A percentile compares a stretch with the other conserved stretches of the same genome.
These are phyloP conservation scores for Kryptopterus vitreolus DNA, from an alignment of 2,797 vertebrate species.

Conservation along the genomic window DNA sequence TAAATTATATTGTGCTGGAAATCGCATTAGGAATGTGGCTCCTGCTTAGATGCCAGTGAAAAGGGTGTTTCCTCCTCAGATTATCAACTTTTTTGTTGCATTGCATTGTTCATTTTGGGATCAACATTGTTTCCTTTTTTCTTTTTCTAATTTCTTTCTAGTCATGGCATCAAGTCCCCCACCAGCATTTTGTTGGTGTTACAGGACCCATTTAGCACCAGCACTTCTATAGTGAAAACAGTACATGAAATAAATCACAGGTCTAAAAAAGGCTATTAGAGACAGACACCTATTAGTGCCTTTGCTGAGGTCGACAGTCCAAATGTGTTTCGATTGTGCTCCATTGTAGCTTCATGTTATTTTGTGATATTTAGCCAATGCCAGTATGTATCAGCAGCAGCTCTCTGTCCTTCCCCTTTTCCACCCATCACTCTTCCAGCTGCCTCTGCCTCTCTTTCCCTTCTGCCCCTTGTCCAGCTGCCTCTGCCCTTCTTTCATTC, in stretches of 20 bases:
- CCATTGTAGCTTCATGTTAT: neutral
- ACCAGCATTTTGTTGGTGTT: neutral
- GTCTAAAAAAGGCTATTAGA: slow-evolving; percentile 2
- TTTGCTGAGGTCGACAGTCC: neutral
- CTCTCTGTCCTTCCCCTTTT: slow-evolving; percentile 16
- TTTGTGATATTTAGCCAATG: neutral
- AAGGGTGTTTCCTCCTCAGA: neutral
- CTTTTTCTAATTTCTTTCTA: neutral
- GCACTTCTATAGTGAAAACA: neutral
- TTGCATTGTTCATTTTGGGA: too few species aligned
- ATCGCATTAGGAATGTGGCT: neutral
- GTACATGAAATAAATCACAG: neutral
- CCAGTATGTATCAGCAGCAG: slow-evolving; percentile 22
- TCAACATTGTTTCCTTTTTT: neutral
- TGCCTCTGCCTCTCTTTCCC: slow-evolving; percentile 11
- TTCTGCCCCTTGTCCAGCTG: slow-evolving; percentile 13
- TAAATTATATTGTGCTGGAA: neutral
- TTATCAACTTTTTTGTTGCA: neutral
- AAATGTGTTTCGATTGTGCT: neutral
- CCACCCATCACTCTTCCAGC: slow-evolving; percentile 4
- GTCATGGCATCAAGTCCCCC: neutral
- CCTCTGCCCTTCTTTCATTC: slow-evolving; percentile 37
- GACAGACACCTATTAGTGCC: neutral
- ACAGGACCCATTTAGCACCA: neutral
- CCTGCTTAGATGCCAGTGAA: neutral